A percentile compares a stretch with the other conserved stretches of the same genome.
Evolutionary conservation across 2,888 invertebrate genomes (phyloP).

Genomic region (Noctua pronuba): DNA sequence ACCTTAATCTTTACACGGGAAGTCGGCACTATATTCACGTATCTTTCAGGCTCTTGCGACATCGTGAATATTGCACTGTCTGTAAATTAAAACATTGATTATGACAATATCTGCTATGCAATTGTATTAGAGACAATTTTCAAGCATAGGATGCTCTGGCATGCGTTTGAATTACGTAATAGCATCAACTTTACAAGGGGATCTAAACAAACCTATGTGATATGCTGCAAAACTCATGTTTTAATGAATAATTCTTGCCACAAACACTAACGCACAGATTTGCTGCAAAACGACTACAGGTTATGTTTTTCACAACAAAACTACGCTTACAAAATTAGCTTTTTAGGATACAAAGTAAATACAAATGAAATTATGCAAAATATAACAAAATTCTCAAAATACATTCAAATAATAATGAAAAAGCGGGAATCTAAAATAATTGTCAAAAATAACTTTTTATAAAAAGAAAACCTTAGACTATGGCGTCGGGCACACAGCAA

Average conservation of each 20-base stretch:
- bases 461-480: constrained; percentile 77
- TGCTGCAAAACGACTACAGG: constrained; percentile 8
- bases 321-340: background rate
- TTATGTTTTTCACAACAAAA: constrained; percentile 32
- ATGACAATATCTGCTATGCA: background rate
- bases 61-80: constrained; percentile 20
- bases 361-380: constrained; percentile 1
- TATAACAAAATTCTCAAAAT: constrained; percentile 40
- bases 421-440: constrained; percentile 79
- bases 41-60: constrained; percentile 62
- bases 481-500: constrained; percentile 69
- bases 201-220: background rate
- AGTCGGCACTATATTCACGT: constrained; percentile 74
- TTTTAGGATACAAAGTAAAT: background rate
- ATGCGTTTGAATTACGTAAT: constrained; percentile 30
- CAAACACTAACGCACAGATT: background rate
- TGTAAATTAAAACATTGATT: constrained; percentile 26
- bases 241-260: background rate
- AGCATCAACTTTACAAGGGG: background rate
- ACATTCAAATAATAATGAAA: constrained; percentile 67
- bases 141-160: background rate
- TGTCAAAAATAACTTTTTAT: constrained; percentile 82
- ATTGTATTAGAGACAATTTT: background rate
- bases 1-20: constrained; percentile 74
- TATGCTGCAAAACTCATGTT: background rate